Base-by-base conservation (phyloP, 2,797 vertebrate genomes). In the Apogon talboti region DNA sequence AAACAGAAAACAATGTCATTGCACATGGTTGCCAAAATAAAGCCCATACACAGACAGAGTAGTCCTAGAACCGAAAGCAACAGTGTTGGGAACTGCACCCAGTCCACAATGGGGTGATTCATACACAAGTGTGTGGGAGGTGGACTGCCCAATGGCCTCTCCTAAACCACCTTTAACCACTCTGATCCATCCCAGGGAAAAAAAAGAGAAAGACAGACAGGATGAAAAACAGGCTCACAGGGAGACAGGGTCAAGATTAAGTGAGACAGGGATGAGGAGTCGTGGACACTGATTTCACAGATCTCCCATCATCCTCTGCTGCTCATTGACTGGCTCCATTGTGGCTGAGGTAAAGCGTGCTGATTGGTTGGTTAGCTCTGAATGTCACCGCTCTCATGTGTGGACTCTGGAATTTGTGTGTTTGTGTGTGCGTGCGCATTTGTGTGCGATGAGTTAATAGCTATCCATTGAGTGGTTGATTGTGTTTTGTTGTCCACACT, bases 361-460 rank as follows among this genome's bases (percentile, higher is more conserved):
- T 63, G 79, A 90, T 90, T 90, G 86, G 88, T 64, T 4, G 60
- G 49, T 56, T 5, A 37, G 43, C n/a, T 24, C 79, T 89, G 88
- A 91, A 91, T 88, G 88, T 90, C 78, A 73, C 76, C 54, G 83
- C 79, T 74, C 81, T 82, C 11, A 57, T 83, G 85, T 41, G 53
- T 40, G 51, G 60, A 61, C 83, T 81, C 53, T 82, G 87, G 87
- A 89, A 88, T 92, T 61, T 73, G 71, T 68, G 63, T 70, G 67
- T 50, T 46, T 71, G 38, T 66, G 50, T 55, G 16, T 52, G 37
- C 49, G 66, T 74, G 67, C 66, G 61, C 7, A 1, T 79, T 55
- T 84, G 76, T 81, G 81, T 78, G 85, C 57, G 56, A 88, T 86
- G 90, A 90, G 90, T 92, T 89, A 93, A 88, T 91, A 83, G 92